Percentiles rank a stretch among this genome's conserved stretches.
These are phyloP conservation scores for Varecia variegata DNA, from an alignment of 2,797 vertebrate species.

Conservation along the genomic window DNA sequence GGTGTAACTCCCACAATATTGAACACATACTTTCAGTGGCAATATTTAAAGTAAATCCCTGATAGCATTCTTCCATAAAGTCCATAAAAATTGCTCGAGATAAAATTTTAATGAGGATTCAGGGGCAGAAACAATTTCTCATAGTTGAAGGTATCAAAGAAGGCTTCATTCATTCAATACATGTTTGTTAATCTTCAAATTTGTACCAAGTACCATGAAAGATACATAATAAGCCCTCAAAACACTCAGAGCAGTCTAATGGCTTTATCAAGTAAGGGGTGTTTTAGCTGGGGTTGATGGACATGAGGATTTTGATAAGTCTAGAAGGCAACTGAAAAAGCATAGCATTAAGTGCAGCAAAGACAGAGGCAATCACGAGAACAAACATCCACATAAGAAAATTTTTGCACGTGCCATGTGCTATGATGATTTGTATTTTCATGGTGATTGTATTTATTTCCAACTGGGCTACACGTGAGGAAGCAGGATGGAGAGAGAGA, in stretches of 20 bases:
- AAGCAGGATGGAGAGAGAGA: neutral
- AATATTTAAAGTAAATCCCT: neutral
- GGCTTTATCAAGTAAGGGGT: neutral
- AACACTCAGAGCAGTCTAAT: neutral
- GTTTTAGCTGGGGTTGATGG: neutral
- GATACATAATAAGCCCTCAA: neutral
- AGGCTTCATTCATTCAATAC: neutral
- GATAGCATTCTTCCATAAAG: neutral
- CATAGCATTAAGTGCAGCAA: neutral
- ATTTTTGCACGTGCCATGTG: neutral
- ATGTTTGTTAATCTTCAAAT: neutral
- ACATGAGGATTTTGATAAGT: neutral
- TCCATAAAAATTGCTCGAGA: neutral
- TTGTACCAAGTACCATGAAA: neutral
- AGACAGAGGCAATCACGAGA: neutral
- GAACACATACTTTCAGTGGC: neutral
- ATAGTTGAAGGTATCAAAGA: neutral
- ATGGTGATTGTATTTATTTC: neutral
- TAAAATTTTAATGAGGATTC: neutral
- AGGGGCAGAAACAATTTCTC: neutral
- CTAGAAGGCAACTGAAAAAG: neutral
- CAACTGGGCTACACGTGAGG: neutral
- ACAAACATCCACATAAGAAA: neutral
- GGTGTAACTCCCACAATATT: neutral
- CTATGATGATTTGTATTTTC: neutral